These are phyloP conservation scores for Myathropa florea DNA, from an alignment of 2,888 invertebrate genomes.

Conservation along the genomic window DNA sequence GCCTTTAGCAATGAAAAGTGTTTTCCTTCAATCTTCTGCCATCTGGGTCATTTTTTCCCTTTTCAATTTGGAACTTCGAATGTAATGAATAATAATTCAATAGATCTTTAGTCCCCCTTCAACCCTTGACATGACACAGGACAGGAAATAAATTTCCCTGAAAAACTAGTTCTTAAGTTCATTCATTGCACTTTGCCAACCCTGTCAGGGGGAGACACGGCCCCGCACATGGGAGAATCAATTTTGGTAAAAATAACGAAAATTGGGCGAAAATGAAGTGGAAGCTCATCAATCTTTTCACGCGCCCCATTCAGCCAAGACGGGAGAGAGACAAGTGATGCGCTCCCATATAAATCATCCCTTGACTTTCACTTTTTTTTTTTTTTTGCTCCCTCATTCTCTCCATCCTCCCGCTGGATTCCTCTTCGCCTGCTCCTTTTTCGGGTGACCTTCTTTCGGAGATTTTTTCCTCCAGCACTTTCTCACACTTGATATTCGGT, in stretches of 20 bases:
- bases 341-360: slow-evolving; percentile 53
- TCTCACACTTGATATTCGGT: slow-evolving; percentile 42
- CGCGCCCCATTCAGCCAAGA: not conserved
- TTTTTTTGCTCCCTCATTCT: not conserved
- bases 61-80: not conserved
- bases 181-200: slow-evolving; percentile 13
- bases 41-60: not conserved
- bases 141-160: slow-evolving; percentile 18
- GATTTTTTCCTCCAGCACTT: not conserved
- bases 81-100: slow-evolving; percentile 23
- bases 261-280: slow-evolving; percentile 30
- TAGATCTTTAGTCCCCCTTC: not conserved
- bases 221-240: not conserved
- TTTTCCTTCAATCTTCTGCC: not conserved
- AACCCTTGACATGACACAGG: not conserved
- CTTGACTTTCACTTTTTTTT: slow-evolving; percentile 21
- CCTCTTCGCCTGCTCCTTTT: not conserved
- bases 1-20: no score
- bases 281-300: slow-evolving; percentile 42
- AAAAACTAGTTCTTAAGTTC: not conserved
- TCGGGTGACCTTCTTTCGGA: slow-evolving; percentile 6
- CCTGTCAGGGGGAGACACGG: not conserved
- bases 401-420: not conserved
- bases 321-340: slow-evolving; percentile 23
- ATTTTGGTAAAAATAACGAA: slow-evolving; percentile 23